A percentile compares a stretch with the other conserved stretches of the same genome.
phyloP scores from a whole-genome alignment of 2,113 vertebrate species.

The Fregetta grallaria region DNA sequence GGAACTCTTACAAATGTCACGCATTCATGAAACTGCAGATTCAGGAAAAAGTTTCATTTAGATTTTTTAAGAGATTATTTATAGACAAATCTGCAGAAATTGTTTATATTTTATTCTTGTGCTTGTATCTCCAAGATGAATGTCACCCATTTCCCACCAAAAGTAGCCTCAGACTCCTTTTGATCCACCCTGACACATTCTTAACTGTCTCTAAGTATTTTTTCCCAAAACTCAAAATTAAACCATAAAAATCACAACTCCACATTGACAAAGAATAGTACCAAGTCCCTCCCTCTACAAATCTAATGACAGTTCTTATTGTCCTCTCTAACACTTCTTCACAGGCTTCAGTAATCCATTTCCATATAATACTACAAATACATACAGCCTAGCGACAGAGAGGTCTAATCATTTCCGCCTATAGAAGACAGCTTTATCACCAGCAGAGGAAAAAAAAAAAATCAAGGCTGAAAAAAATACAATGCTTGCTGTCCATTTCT shows the following conservation, averaged over 20 bases:
- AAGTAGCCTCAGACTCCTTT: background rate
- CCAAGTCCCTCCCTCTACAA: slow-evolving; percentile 14
- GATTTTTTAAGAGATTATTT: background rate
- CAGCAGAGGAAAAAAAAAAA: slow-evolving; percentile 23
- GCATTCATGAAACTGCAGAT: background rate
- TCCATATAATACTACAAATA: slow-evolving; percentile 65
- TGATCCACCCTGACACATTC: background rate
- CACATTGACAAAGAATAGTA: slow-evolving; percentile 8
- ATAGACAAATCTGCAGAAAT: background rate
- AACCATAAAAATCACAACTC: slow-evolving; percentile 36
- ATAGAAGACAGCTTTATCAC: slow-evolving; percentile 77
- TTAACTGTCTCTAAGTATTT: background rate
- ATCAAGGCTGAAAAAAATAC: background rate
- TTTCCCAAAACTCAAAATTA: background rate
- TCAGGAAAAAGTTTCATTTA: background rate
- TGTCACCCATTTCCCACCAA: background rate
- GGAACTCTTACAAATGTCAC: background rate
- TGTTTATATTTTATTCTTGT: background rate
- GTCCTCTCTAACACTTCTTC: slow-evolving; percentile 61
- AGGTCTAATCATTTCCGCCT: slow-evolving; percentile 25
- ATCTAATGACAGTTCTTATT: slow-evolving; percentile 57
- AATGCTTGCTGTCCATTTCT: background rate
- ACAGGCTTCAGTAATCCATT: slow-evolving; percentile 73
- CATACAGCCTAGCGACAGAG: slow-evolving; percentile 8
- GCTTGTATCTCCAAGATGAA: background rate